These are phyloP conservation scores for Malurus alboscapulatus DNA, from an alignment of 2,113 vertebrate species.

Conservation along the genomic window DNA sequence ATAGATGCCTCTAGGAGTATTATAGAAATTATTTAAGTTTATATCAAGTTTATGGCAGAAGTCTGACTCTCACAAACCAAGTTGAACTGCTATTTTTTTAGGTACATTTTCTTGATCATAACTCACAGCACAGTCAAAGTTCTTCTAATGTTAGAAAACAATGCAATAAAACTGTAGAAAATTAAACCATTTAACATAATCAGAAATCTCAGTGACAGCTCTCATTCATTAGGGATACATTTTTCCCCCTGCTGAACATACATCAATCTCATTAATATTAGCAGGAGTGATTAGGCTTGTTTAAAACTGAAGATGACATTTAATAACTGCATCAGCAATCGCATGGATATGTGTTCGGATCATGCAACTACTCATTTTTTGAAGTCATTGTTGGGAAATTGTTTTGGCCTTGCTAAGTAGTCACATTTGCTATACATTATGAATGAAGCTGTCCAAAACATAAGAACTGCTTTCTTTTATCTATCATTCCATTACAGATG, in stretches of 20 bases:
- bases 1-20: neutral
- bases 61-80: neutral
- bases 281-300: neutral
- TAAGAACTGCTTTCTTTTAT: neutral
- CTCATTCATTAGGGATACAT: neutral
- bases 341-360: neutral
- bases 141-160: neutral
- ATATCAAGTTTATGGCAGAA: neutral
- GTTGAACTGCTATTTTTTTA: neutral
- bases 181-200: neutral
- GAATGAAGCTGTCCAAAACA: neutral
- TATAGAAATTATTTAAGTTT: neutral
- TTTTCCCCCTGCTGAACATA: slow-evolving; percentile 2
- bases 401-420: neutral
- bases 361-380: neutral
- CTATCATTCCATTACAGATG: neutral
- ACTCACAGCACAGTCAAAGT: neutral
- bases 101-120: neutral
- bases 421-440: neutral
- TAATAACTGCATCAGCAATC: neutral
- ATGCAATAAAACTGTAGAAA: neutral
- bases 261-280: neutral
- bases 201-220: neutral
- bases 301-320: slow-evolving; percentile 3
- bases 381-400: neutral